These are phyloP conservation scores for Ailuropoda melanoleuca DNA, from an alignment of 2,113 vertebrate species.

Conservation along the genomic window DNA sequence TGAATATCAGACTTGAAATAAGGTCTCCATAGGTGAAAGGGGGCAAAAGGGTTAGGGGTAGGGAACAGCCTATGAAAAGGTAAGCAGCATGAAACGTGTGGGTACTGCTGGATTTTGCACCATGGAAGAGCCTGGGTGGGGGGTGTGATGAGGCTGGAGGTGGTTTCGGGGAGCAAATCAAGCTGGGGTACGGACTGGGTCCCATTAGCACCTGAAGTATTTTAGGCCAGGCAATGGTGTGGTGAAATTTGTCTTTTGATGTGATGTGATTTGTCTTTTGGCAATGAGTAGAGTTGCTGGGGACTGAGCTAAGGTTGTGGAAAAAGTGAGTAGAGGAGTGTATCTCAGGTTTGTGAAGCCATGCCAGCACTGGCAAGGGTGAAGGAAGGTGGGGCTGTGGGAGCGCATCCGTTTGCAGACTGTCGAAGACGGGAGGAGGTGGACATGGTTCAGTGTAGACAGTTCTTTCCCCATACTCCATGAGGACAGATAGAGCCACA, in stretches of 20 bases:
- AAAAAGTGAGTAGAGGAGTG: neutral
- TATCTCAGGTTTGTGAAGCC: neutral
- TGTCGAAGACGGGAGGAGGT: neutral
- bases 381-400: neutral
- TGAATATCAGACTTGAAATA: neutral
- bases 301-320: neutral
- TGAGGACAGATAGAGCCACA: neutral
- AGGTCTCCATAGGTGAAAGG: neutral
- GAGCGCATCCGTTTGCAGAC: neutral
- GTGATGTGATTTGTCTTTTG: no score
- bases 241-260: neutral
- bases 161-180: neutral
- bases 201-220: neutral
- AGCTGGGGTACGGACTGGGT: neutral
- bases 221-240: no score
- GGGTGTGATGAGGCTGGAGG: neutral
- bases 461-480: neutral
- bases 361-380: neutral
- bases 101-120: neutral
- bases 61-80: neutral
- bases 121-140: neutral
- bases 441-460: neutral
- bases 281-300: neutral
- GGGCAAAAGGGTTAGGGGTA: neutral
- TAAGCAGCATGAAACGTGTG: neutral